phyloP scores from a whole-genome alignment of 2,797 vertebrate species.

The Syncerus caffer region DNA sequence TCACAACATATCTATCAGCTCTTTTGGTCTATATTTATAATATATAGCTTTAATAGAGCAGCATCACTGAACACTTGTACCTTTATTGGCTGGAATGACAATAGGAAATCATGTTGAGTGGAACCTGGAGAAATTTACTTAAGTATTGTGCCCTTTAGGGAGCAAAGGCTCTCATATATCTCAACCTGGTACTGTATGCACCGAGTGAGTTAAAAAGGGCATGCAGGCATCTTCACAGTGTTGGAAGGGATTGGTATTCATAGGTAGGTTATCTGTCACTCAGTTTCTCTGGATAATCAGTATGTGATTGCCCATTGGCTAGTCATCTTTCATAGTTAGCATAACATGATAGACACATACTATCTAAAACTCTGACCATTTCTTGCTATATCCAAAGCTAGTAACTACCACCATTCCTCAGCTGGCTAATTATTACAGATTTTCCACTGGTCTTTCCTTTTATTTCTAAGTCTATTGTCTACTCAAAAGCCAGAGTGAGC shows the following conservation, averaged over 20 bases:
- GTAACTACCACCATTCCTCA: background rate
- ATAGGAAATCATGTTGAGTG: background rate
- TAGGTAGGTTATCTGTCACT: background rate
- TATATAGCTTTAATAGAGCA: background rate
- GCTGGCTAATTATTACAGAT: background rate
- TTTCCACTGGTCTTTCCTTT: background rate
- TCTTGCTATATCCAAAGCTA: background rate
- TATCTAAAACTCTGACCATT: background rate
- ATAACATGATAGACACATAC: background rate
- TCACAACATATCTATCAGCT: background rate
- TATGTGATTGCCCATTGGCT: background rate
- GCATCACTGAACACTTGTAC: background rate
- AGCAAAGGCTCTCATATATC: background rate
- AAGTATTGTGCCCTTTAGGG: background rate
- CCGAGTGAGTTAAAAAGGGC: background rate
- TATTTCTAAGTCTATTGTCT: background rate
- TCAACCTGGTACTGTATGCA: background rate
- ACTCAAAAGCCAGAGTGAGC: background rate
- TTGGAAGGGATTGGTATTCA: background rate
- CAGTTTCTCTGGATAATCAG: background rate
- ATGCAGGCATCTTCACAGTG: background rate
- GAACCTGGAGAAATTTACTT: background rate
- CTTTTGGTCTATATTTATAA: background rate
- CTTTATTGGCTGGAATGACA: background rate
- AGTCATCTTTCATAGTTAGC: background rate